Evolutionary conservation across 2,888 invertebrate species (phyloP).

Genomic region (Diplolepis rosae): DNA sequence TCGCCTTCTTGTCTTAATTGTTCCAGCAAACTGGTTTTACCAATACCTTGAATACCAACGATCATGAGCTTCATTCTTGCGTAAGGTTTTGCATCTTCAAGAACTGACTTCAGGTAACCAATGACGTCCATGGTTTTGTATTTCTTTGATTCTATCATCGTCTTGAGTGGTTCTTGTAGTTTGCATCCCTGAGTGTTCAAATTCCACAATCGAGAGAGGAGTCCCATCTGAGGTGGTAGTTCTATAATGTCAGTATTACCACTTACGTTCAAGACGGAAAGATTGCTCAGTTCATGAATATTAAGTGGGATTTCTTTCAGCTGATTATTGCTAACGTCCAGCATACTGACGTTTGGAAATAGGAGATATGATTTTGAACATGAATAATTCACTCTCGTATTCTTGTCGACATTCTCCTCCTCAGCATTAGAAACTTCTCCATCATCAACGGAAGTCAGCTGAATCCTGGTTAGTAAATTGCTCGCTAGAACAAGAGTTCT

Average conservation of each 20-base stretch:
- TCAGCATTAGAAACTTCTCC: conserved; percentile 78
- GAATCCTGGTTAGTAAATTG: conserved; percentile 88
- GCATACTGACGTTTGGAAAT: conserved; percentile 94
- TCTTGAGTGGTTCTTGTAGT: conserved; percentile 89
- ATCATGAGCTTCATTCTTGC: conserved; percentile 97
- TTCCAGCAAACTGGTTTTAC: conserved; percentile 93
- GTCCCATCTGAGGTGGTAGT: conserved; percentile 95
- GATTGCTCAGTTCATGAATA: conserved; percentile 87
- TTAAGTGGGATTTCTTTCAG: conserved; percentile 86
- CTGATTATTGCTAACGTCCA: conserved; percentile 94
- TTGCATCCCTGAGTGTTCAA: conserved; percentile 93
- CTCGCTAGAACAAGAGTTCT: conserved; percentile 90
- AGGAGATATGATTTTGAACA: conserved; percentile 77
- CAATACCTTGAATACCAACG: conserved; percentile 89
- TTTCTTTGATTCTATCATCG: conserved; percentile 93
- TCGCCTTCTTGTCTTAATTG: conserved; percentile 91
- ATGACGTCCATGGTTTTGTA: conserved; percentile 97
- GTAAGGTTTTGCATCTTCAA: conserved; percentile 94
- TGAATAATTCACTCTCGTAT: conserved; percentile 56
- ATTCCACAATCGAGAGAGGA: conserved; percentile 96
- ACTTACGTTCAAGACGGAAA: conserved; percentile 96
- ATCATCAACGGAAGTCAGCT: conserved; percentile 79
- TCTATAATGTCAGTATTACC: conserved; percentile 89
- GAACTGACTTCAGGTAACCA: conserved; percentile 91
- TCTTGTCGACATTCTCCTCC: conserved; percentile 74